These are phyloP conservation scores for Encarsia formosa DNA, from an alignment of 2,888 invertebrate species.

Conservation along the genomic window DNA sequence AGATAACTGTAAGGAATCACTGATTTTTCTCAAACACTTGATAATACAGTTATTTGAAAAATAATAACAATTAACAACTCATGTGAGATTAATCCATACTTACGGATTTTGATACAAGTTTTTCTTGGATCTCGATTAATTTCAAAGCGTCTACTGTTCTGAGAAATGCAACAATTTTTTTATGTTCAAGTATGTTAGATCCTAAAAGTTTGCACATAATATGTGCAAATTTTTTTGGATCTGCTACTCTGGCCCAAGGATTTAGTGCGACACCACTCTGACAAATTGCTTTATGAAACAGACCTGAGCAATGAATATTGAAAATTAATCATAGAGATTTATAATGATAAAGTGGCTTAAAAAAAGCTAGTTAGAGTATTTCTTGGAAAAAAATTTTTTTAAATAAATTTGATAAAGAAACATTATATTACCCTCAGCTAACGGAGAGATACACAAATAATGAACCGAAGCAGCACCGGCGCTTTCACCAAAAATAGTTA, in stretches of 20 bases:
- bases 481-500: slow-evolving; percentile 36
- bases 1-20: too few relatives aligned
- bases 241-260: slow-evolving; percentile 30
- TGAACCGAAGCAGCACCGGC: slow-evolving; percentile 34
- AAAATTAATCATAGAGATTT: too few relatives aligned
- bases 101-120: too few relatives aligned
- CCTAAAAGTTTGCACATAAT: slow-evolving; percentile 33
- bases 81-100: slow-evolving; percentile 31
- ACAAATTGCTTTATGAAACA: slow-evolving; percentile 43
- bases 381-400: too few relatives aligned
- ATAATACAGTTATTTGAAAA: too few relatives aligned
- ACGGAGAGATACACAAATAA: slow-evolving; percentile 28
- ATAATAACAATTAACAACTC: too few relatives aligned
- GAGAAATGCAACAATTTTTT: slow-evolving; percentile 35
- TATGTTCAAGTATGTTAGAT: slow-evolving; percentile 31
- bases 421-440: slow-evolving; percentile 24
- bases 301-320: too few relatives aligned
- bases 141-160: slow-evolving; percentile 29
- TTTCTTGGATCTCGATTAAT: slow-evolving; percentile 27
- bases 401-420: too few relatives aligned
- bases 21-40: too few relatives aligned
- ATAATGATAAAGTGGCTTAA: too few relatives aligned
- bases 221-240: slow-evolving; percentile 26
- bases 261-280: slow-evolving; percentile 38
- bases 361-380: too few relatives aligned